Conservation (phyloP, 2,888 invertebrate species). For the Nemapogon koenigi region DNA sequence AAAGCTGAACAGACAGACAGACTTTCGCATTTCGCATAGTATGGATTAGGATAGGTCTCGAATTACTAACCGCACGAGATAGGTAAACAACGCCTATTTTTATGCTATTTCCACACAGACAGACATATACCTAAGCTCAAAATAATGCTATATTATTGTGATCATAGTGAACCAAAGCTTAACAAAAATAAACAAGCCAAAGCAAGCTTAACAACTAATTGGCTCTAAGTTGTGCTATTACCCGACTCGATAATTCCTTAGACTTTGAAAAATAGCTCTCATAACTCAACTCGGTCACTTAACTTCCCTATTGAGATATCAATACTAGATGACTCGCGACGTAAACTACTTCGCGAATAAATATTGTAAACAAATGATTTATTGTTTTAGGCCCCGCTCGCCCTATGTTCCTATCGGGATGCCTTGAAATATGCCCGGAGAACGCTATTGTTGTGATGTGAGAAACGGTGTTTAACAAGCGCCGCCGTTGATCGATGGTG, state of each 20-base stretch:
- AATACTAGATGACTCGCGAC: constrained; percentile 53
- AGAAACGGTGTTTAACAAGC: constrained; percentile 62
- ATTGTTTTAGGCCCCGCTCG: constrained; percentile 43
- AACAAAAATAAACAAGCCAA: constrained; percentile 15
- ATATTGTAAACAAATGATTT: constrained; percentile 62
- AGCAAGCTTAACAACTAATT: constrained; percentile 33
- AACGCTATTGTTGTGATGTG: constrained; percentile 60
- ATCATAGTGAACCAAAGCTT: too few species aligned
- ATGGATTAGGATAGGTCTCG: too few species aligned
- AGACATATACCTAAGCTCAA: too few species aligned
- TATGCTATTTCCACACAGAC: too few species aligned
- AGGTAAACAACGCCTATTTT: too few species aligned
- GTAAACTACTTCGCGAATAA: constrained; percentile 46
- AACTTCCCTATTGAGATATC: constrained; percentile 63
- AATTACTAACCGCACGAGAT: too few species aligned
- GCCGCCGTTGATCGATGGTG: constrained; percentile 47
- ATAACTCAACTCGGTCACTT: constrained; percentile 59
- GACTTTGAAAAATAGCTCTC: constrained; percentile 56
- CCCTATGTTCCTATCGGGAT: constrained; percentile 54
- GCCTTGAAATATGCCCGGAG: constrained; percentile 59
- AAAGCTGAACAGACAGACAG: too few species aligned
- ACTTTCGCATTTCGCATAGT: too few species aligned
- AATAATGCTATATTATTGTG: too few species aligned
- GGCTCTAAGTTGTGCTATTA: constrained; percentile 47
- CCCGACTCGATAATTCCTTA: constrained; percentile 34